These are phyloP conservation scores for Peromyscus californicus DNA, from an alignment of 2,113 vertebrate genomes.

Conservation along the genomic window DNA sequence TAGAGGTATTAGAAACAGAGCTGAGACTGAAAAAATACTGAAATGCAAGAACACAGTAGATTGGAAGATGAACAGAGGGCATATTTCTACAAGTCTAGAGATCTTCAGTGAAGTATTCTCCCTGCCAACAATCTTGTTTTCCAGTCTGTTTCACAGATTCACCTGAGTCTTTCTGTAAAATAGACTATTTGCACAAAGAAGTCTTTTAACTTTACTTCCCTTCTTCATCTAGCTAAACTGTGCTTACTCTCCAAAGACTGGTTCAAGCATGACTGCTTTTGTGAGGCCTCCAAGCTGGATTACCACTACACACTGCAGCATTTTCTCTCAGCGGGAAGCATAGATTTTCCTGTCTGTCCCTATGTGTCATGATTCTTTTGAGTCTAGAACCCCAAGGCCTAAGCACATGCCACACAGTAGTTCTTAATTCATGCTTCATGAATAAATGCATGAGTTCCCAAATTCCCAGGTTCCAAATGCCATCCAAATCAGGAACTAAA, in stretches of 20 bases:
- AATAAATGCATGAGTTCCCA: not conserved
- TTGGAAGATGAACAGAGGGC: not conserved
- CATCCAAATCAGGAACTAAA: not conserved
- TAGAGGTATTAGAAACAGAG: not conserved
- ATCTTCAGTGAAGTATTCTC: not conserved
- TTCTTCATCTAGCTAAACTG: constrained; percentile 14
- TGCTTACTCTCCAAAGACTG: constrained; percentile 29
- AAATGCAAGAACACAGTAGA: not conserved
- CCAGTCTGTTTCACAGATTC: not conserved
- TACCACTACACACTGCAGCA: not conserved
- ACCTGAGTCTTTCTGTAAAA: constrained; percentile 8
- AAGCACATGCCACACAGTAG: not conserved
- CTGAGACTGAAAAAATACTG: not conserved
- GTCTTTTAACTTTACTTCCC: not conserved
- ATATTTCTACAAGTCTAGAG: not conserved
- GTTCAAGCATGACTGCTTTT: not conserved
- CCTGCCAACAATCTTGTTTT: not conserved
- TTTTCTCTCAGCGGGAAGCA: not conserved
- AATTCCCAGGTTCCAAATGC: not conserved
- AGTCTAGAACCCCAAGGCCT: not conserved
- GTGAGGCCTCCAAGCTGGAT: not conserved
- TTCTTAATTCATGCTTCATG: not conserved
- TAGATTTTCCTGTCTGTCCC: not conserved
- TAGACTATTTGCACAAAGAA: not conserved
- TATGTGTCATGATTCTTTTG: not conserved